Base-by-base conservation (phyloP, 2,113 vertebrate species). In the Xiphophorus hellerii region DNA sequence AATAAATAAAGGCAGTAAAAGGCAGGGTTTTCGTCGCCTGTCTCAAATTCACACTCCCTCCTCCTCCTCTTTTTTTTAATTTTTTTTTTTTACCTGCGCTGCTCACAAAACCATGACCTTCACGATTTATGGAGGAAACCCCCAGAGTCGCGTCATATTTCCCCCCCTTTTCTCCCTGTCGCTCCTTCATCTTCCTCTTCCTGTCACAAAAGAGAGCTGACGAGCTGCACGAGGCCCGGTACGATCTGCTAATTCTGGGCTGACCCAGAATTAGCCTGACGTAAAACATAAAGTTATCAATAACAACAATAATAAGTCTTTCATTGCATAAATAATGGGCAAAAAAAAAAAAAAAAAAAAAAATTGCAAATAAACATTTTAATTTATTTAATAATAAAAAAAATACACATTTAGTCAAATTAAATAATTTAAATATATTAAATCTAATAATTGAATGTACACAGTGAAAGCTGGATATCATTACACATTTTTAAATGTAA, bases 51-150 rank as follows among this genome's bases (percentile, higher is more conserved):
- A 75, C 54, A 71, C 80, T 71, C n/a, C 80, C 62, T 60, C 44
- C 30, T 30, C 54, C 75, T 60, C 74, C 71, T 83, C 82, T 67
- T 82, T 88, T 63, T 74, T 67, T 62, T 88, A 6, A 86, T 66
- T 14, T 4, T 66, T 74, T 67, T 82, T 83, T 88, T 88, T 66
- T 88, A 85, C 84, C 84, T 44, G 35, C 14, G 65, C 65, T 83
- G 80, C 81, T 85, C 77, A 86, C 71, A 82, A 66, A 86, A 85
- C 78, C 87, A 76, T 87, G 90, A 91, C 89, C 90, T 90, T 90
- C 86, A 89, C 89, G 73, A 88, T 92, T 89, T 89, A 92, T 88
- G 83, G 83, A 91, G 92, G 92, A 89, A 93, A 92, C 85, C 89
- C 89, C 82, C 74, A 88, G 86, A 91, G 82, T 88, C 82, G 84